Evolutionary conservation across 2,888 invertebrate genomes (phyloP).

Genomic region (Eulithis testata): DNA sequence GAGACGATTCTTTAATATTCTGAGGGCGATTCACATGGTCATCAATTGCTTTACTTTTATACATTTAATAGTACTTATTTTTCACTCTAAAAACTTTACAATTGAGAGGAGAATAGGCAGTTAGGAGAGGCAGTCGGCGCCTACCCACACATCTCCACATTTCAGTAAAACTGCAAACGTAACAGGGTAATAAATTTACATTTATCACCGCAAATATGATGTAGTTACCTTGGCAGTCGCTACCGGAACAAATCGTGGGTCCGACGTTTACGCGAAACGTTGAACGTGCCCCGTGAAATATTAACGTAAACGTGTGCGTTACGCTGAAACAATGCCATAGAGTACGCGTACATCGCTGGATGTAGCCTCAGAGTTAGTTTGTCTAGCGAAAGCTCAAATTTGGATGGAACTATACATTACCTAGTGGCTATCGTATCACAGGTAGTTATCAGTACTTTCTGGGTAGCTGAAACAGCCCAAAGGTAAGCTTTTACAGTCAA

Average conservation of each 20-base stretch:
- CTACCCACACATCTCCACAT: slow-evolving; percentile 76
- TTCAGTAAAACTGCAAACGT: slow-evolving; percentile 81
- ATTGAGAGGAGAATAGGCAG: slow-evolving; percentile 42
- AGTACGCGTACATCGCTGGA: background rate
- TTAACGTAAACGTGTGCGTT: slow-evolving; percentile 68
- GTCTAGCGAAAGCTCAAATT: no score
- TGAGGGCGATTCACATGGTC: no score
- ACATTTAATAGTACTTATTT: background rate
- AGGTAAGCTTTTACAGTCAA: no score
- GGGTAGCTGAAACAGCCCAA: no score
- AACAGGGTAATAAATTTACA: slow-evolving; percentile 80
- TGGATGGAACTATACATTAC: no score
- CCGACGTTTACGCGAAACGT: slow-evolving; percentile 62
- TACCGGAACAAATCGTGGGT: slow-evolving; percentile 74
- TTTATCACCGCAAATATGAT: slow-evolving; percentile 79
- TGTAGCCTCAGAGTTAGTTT: no score
- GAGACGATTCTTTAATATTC: no score
- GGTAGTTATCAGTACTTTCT: no score
- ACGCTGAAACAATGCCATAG: slow-evolving; percentile 59
- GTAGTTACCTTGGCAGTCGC: slow-evolving; percentile 70
- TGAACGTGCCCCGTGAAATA: slow-evolving; percentile 70
- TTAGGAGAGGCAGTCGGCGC: slow-evolving; percentile 59
- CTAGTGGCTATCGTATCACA: no score
- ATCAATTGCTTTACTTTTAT: no score
- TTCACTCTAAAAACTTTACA: slow-evolving; percentile 17